phyloP scores from a whole-genome alignment of 2,797 vertebrate species.

The Enteromius fasciolatus region DNA sequence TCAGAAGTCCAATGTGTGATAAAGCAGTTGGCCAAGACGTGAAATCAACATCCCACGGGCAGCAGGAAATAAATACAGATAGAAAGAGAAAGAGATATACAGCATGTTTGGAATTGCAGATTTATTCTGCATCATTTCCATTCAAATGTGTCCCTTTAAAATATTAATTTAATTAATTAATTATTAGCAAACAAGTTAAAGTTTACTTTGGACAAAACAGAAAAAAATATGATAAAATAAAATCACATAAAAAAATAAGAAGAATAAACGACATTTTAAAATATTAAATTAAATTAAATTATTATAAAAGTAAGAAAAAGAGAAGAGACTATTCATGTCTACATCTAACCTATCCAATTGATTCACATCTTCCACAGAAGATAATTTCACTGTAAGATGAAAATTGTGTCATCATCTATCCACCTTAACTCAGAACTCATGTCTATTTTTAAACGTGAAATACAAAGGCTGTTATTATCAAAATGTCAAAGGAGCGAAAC shows the following conservation, averaged over 20 bases:
- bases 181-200: neutral
- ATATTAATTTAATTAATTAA: no score
- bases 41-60: neutral
- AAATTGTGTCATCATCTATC: neutral
- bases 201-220: neutral
- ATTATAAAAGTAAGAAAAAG: neutral
- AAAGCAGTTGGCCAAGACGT: conserved; percentile 3
- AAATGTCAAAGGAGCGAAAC: conserved; percentile 1
- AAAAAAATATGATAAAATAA: neutral
- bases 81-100: neutral
- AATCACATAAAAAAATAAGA: neutral
- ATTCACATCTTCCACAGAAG: neutral
- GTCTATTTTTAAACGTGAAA: neutral
- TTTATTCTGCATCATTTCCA: neutral
- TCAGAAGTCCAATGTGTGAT: neutral
- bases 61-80: neutral
- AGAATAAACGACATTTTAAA: neutral
- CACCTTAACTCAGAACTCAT: neutral
- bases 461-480: neutral
- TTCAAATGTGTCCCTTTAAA: neutral
- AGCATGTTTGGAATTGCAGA: neutral
- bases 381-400: neutral
- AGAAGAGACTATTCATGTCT: neutral
- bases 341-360: neutral
- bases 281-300: neutral